phyloP scores from a whole-genome alignment of 30 jellyfish, hydroid and myxozoan species.

The Aurelia aurita region DNA sequence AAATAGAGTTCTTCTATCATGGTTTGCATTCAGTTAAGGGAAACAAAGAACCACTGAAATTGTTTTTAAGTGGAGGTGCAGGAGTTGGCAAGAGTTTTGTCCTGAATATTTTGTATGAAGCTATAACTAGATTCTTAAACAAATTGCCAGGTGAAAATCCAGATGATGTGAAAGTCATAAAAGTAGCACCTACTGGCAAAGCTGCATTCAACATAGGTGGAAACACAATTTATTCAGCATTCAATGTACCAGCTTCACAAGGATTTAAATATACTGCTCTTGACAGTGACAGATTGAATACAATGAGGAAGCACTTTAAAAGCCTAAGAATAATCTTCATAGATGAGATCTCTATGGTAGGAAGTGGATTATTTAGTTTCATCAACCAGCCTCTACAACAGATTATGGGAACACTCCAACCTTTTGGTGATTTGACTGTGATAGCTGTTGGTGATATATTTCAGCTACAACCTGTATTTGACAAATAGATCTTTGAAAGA shows the following conservation, averaged over 20 bases:
- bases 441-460: conserved; percentile 44
- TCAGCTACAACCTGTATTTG: conserved; percentile 36
- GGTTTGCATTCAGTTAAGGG: neutral
- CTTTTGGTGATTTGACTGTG: conserved; percentile 38
- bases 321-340: conserved; percentile 15
- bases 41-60: conserved; percentile 1
- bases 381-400: conserved; percentile 17
- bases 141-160: conserved; percentile 33
- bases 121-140: conserved; percentile 4
- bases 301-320: conserved; percentile 4
- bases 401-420: conserved; percentile 11
- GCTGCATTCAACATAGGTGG: conserved; percentile 43
- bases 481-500: conserved; percentile 33
- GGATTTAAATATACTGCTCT: conserved; percentile 1
- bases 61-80: conserved; percentile 43
- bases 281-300: conserved; percentile 27
- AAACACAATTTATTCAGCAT: conserved; percentile 42
- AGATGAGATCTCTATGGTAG: conserved; percentile 40
- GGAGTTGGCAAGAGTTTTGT: conserved; percentile 40
- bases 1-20: conserved; percentile 25
- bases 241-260: conserved; percentile 14
- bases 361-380: conserved; percentile 19
- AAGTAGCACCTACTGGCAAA: conserved; percentile 53
- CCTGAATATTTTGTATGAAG: conserved; percentile 9
- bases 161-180: conserved; percentile 22